Conservation (phyloP, 2,113 vertebrate species). For the Aleadryas rufinucha region DNA sequence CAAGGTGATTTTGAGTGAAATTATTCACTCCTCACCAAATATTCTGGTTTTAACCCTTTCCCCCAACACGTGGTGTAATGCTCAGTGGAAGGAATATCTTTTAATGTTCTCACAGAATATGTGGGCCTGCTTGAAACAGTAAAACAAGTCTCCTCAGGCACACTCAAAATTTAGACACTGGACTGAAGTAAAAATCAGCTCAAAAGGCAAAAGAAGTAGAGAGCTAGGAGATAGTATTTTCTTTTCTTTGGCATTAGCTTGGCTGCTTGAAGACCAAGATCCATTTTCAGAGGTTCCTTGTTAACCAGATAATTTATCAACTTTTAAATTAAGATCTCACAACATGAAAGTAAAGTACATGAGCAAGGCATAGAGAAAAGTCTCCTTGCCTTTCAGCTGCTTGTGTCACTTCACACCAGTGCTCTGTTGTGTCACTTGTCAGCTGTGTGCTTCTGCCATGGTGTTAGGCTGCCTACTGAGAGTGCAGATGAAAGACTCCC, state of each 20-base stretch:
- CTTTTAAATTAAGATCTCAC: not conserved
- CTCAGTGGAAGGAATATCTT: not conserved
- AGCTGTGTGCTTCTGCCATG: not conserved
- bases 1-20: not conserved
- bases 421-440: not conserved
- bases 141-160: not conserved
- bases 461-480: not conserved
- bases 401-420: not conserved
- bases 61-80: not conserved
- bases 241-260: not conserved
- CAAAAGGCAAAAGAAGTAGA: not conserved
- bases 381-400: not conserved
- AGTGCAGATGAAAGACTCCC: accelerated
- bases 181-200: not conserved
- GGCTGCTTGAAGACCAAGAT: not conserved
- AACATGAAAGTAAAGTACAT: not conserved
- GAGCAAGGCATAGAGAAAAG: not conserved
- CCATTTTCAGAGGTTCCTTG: not conserved
- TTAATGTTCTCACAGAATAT: not conserved
- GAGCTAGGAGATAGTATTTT: not conserved
- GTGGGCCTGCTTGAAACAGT: not conserved
- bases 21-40: not conserved
- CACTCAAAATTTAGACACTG: not conserved
- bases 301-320: not conserved
- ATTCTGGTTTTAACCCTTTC: not conserved